phyloP scores from a whole-genome alignment of 2,888 invertebrate genomes.

The Drosophila nr. perissopoda region DNA sequence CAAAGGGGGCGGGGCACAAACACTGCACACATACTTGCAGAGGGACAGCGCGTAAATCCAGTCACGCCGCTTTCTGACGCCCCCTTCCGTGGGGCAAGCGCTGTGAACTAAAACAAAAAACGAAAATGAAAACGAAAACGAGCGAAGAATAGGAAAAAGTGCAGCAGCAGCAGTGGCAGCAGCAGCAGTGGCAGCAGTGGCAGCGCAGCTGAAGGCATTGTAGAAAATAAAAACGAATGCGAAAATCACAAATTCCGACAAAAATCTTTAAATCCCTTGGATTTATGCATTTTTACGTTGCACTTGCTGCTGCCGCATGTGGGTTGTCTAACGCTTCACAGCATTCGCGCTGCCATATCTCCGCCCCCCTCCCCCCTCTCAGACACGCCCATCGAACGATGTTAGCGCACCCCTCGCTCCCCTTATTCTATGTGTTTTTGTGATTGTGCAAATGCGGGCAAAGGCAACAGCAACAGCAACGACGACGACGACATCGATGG shows the following conservation, averaged over 20 bases:
- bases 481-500: constrained; percentile 15
- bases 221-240: constrained; percentile 67
- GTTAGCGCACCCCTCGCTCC: constrained; percentile 15
- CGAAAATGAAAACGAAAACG: constrained; percentile 17
- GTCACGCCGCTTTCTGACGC: constrained; percentile 57
- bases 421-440: constrained; percentile 51
- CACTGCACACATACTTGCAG: constrained; percentile 23
- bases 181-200: too few species aligned
- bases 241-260: constrained; percentile 77
- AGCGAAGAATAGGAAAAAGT: constrained; percentile 6
- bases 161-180: not conserved
- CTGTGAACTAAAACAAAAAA: constrained; percentile 55
- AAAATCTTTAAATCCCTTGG: constrained; percentile 78
- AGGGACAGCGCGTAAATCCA: constrained; percentile 69
- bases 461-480: constrained; percentile 10
- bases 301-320: constrained; percentile 66
- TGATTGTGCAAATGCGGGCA: constrained; percentile 65
- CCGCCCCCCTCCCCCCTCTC: constrained; percentile 1
- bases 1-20: constrained; percentile 8
- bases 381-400: constrained; percentile 35
- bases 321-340: constrained; percentile 61
- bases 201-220: constrained; percentile 47
- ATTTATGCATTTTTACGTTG: constrained; percentile 80
- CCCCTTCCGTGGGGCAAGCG: constrained; percentile 18
- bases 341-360: constrained; percentile 15